Evolutionary conservation across 2,113 vertebrate species (phyloP), one percentile per base, ranked within the genome.

Genomic region (Stercorarius parasiticus): DNA sequence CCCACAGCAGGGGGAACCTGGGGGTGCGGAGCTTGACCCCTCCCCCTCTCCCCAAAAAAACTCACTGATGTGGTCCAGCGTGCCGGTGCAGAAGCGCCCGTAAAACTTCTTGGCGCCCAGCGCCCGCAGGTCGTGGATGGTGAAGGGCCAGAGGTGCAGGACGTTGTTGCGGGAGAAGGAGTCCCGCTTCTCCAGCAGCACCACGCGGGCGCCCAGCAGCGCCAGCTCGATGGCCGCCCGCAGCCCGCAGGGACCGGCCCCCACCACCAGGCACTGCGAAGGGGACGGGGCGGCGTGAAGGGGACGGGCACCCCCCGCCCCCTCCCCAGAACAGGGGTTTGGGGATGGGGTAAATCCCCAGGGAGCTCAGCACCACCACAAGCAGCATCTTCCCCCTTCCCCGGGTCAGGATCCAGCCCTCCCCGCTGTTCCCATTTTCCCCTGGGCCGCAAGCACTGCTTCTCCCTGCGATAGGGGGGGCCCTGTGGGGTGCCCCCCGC

Each of bases 91-190:
- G 98, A 99, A 99, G 92, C 98, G 99, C 19, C 99, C 99, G 0
- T 99, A 99, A 96, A 99, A 99, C 97, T 99, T 99, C 97, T 99
- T 99, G 94, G 99, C 99, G 0, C 98, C 99, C 2, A 99, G 98
- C 0, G 97, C 98, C 6, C 98, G 98, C 61, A 99, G 98, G 97
- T 99, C 99, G 0, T 97, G 98, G 91, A 99, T 99, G 94, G 99
- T 99, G 98, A 97, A 99, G 50, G 99, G 99, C 99, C 99, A 99
- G 90, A 99, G 98, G 94, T 99, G 99, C 67, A 99, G 98, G 16
- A 99, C 99, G 3, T 99, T 99, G 98, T 99, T 99, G 53, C 99
- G 98, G n/a, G 98, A 98, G 95, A 99, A 99, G 34, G 97, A 87
- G 14, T 98, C 98, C 18, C 99, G 97, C 77, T 99, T 99, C 94